A percentile compares a stretch with the other conserved stretches of the same genome.
Evolutionary conservation across 1,140 invertebrate species (phyloP).

Genomic region (Saccostrea echinata): DNA sequence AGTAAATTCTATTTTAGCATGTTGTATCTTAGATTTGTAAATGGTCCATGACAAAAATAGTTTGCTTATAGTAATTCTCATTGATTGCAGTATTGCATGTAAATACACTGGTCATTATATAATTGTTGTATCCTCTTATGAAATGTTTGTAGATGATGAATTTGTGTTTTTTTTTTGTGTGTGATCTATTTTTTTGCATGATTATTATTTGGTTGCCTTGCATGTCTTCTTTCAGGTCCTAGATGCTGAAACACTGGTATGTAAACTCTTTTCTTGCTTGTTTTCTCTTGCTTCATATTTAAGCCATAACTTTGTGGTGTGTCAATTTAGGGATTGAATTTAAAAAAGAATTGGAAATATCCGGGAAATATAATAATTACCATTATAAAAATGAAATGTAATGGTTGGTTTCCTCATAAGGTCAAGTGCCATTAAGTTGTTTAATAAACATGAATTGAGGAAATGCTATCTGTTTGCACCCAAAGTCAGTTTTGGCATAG

Average conservation of each 20-base stretch:
- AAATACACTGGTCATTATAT: too few species aligned
- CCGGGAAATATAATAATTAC: too few species aligned
- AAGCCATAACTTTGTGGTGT: neutral
- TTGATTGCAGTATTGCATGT: too few species aligned
- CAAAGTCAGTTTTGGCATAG: neutral
- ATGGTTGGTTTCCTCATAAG: neutral
- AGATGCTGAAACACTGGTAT: constrained; percentile 8
- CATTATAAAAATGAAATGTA: neutral
- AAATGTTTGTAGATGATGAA: too few species aligned
- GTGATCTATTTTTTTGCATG: neutral
- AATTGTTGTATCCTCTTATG: too few species aligned
- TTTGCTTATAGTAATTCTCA: too few species aligned
- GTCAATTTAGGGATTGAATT: too few species aligned
- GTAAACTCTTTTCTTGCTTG: neutral
- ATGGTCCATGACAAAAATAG: too few species aligned
- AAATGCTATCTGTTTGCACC: neutral
- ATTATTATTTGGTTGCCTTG: constrained; percentile 23
- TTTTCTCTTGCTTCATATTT: neutral
- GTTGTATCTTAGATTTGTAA: too few species aligned
- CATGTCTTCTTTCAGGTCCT: constrained; percentile 19
- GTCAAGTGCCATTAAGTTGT: neutral
- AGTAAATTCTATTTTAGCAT: too few species aligned
- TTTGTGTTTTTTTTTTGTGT: neutral
- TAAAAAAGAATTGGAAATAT: too few species aligned
- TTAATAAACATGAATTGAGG: neutral